phyloP scores from a whole-genome alignment of 2,888 invertebrate species.

The Sabatieria punctata region DNA sequence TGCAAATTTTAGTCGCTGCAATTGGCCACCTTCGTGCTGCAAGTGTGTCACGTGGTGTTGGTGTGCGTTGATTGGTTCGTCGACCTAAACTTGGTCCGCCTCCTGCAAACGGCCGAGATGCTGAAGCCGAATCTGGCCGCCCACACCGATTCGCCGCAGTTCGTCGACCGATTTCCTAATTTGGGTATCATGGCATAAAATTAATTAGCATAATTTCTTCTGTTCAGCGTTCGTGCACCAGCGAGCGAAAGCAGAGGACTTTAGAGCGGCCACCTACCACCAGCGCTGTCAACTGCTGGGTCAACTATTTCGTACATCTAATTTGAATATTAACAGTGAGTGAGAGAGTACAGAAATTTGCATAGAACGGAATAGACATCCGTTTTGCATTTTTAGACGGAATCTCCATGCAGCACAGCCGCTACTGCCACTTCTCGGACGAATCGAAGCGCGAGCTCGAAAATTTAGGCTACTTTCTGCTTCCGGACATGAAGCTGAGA shows the following conservation, averaged over 20 bases:
- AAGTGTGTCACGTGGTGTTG: constrained; percentile 72
- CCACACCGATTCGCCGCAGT: constrained; percentile 36
- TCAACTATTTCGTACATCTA: constrained; percentile 28
- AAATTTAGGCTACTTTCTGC: not conserved
- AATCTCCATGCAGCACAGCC: too few relatives aligned
- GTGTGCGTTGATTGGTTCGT: constrained; percentile 75
- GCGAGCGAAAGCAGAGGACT: constrained; percentile 54
- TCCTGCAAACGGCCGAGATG: constrained; percentile 67
- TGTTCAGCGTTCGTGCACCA: constrained; percentile 56
- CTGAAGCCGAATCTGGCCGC: constrained; percentile 54
- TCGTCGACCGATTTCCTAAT: constrained; percentile 63
- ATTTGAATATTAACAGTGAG: constrained; percentile 32
- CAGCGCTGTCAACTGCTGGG: constrained; percentile 27
- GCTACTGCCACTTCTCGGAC: too few relatives aligned
- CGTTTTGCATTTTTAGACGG: constrained; percentile 3
- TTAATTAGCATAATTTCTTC: constrained; percentile 2
- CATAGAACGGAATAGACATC: too few relatives aligned
- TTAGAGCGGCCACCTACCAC: constrained; percentile 25
- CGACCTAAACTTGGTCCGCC: constrained; percentile 45
- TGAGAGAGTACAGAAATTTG: constrained; percentile 14
- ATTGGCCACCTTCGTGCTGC: constrained; percentile 61
- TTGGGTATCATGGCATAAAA: constrained; percentile 32
- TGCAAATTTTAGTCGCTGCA: constrained; percentile 49
- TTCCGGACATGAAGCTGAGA: constrained; percentile 8
- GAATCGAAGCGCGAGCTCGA: not conserved